Percentiles rank a stretch among this genome's conserved stretches.
Evolutionary conservation across 2,797 vertebrate species (phyloP).

Genomic region (Yasuhikotakia modesta): DNA sequence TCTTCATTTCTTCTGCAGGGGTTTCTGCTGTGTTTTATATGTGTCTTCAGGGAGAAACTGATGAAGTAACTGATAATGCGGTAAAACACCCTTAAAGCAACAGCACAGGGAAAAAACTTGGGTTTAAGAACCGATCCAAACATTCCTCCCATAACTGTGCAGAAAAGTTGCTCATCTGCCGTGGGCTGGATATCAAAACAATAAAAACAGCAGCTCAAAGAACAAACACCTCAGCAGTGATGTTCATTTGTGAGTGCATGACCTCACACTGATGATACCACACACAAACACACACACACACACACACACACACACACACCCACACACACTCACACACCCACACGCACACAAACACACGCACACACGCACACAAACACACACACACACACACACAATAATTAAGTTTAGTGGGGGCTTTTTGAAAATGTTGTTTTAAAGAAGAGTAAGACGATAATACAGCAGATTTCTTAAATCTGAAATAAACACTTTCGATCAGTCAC

Average conservation of each 20-base stretch:
- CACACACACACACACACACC: background rate
- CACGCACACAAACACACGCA: background rate
- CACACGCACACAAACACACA: background rate
- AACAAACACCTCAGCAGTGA: constrained; percentile 8
- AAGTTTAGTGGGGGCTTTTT: background rate
- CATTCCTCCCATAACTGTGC: background rate
- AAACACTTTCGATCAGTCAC: background rate
- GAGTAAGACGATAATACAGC: background rate
- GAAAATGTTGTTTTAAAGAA: background rate
- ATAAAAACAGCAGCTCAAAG: background rate
- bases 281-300: background rate
- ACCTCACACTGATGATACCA: background rate
- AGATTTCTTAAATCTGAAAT: background rate
- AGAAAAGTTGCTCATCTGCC: constrained; percentile 9
- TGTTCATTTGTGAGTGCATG: background rate
- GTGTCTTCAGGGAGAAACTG: background rate
- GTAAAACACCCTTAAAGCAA: background rate
- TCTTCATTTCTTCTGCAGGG: background rate
- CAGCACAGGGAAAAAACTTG: background rate
- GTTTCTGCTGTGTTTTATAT: background rate
- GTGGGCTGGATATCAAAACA: constrained; percentile 13
- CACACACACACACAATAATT: background rate
- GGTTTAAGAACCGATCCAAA: background rate
- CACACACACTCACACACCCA: background rate
- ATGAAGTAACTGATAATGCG: background rate